Base-by-base conservation (phyloP, 2,888 invertebrate genomes). In the Aleiodes alternator region DNA sequence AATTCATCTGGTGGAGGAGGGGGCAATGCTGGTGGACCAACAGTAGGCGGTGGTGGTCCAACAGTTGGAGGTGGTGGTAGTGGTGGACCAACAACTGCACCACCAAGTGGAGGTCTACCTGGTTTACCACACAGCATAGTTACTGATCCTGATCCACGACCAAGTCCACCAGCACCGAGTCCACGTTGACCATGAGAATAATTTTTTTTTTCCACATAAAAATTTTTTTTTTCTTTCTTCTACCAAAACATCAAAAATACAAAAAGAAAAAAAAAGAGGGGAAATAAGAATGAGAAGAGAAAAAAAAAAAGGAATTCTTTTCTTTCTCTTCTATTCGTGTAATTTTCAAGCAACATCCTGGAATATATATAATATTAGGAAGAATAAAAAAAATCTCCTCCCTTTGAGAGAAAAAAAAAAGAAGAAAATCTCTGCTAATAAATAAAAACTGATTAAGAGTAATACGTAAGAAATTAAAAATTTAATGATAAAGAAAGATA, bases 51-150 rank as follows among this genome's bases (percentile, higher is more conserved):
- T 64, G 81, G 80, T 59, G 81, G 80, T 29, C 76, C 76, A 69
- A 77, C 76, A 50, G 76, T 76, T 55, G 78, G 83, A 79, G 79
- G 84, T 82, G 81, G 82, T 75, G 86, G 86, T 81, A 83, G 84
- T 77, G 88, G 87, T 80, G 87, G 86, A 80, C 87, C 88, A 73
- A 83, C 86, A 75, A 85, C 88, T 78, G 89, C 86, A 80, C 88
- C 88, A 81, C 87, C 88, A 75, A 84, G 86, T 81, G 87, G 86
- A 83, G 88, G 87, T 84, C 82, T 89, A 81, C 86, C 89, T 79
- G 90, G 89, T 81, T 85, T 90, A 84, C 89, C 90, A 85, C 90
- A 90, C 87, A 90, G 88, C 89, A 87, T 90, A 87, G 90, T 90
- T 82, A 90, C 88, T 87, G 89, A 89, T 86, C 89, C 89, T 83